phyloP scores from a whole-genome alignment of 2,888 invertebrate genomes.

The Ligdia adustata region DNA sequence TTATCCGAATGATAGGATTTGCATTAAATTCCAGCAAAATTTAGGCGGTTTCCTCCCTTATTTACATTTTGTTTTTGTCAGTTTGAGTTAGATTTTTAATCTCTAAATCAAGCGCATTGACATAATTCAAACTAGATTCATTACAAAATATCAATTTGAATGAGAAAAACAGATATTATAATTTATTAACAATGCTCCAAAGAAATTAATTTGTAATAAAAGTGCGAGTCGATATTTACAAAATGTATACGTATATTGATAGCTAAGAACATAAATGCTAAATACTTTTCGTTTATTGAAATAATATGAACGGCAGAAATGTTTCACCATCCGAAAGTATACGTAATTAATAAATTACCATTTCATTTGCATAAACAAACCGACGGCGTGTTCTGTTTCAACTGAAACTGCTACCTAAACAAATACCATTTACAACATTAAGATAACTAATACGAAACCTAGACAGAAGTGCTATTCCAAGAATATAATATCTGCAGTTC shows the following conservation, averaged over 20 bases:
- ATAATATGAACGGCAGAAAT: conserved; percentile 3
- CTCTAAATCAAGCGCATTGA: neutral
- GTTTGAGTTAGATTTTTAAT: conserved; percentile 18
- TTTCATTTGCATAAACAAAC: conserved; percentile 7
- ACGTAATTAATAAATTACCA: conserved; percentile 18
- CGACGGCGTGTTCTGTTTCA: conserved; percentile 1
- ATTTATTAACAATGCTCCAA: too few relatives aligned
- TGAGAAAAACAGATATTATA: too few relatives aligned
- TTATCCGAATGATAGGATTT: conserved; percentile 16
- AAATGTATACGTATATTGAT: too few relatives aligned
- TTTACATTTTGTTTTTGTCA: conserved; percentile 36
- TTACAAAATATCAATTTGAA: too few relatives aligned
- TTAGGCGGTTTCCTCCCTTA: conserved; percentile 8
- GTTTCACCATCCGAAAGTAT: conserved; percentile 1
- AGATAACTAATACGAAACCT: conserved; percentile 2
- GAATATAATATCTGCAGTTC: neutral
- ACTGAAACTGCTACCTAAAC: conserved; percentile 3
- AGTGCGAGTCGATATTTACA: too few relatives aligned
- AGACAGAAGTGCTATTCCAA: neutral
- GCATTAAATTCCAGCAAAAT: conserved; percentile 14
- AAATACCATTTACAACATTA: conserved; percentile 1
- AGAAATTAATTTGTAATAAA: too few relatives aligned
- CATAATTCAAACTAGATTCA: neutral
- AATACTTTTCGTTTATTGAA: conserved; percentile 1
- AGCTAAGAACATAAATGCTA: neutral